A percentile compares a stretch with the other conserved stretches of the same genome.
Conservation (phyloP, 2,113 vertebrate genomes). For the Phrynocephalus versicolor region DNA sequence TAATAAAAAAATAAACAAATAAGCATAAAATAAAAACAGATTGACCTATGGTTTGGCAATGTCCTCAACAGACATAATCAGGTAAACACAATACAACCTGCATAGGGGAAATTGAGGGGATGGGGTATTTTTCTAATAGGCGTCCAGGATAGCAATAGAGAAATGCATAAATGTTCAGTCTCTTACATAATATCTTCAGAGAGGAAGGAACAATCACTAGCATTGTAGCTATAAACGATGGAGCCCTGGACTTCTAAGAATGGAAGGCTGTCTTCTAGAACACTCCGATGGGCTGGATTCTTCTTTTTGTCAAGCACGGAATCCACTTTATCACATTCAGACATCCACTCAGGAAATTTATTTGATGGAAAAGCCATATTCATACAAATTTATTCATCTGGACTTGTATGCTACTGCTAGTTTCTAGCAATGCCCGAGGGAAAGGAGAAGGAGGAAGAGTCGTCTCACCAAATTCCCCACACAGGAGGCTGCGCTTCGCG, state of each 20-base stretch:
- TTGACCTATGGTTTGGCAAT: neutral
- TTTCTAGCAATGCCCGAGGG: no score
- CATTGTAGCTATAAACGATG: conserved; percentile 80
- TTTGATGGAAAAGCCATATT: neutral
- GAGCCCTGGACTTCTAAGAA: conserved; percentile 81
- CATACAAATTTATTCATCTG: conserved; percentile 40
- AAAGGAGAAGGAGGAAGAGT: no score
- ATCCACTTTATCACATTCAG: conserved; percentile 24
- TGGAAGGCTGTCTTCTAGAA: conserved; percentile 80
- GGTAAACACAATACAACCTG: neutral
- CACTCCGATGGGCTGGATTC: conserved; percentile 67
- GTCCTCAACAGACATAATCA: neutral
- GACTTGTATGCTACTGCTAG: neutral
- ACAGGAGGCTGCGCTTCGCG: no score
- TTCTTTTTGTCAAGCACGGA: conserved; percentile 55
- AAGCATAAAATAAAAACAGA: neutral
- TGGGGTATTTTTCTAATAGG: neutral
- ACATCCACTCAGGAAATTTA: conserved; percentile 82
- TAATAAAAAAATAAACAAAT: no score
- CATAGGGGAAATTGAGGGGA: neutral
- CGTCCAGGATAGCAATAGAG: neutral
- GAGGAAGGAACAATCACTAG: conserved; percentile 83
- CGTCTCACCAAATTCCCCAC: no score
- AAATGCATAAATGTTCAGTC: neutral
- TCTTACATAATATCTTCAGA: conserved; percentile 84